Conservation (phyloP, 1,140 invertebrate genomes). For the Euborellia annulipes region DNA sequence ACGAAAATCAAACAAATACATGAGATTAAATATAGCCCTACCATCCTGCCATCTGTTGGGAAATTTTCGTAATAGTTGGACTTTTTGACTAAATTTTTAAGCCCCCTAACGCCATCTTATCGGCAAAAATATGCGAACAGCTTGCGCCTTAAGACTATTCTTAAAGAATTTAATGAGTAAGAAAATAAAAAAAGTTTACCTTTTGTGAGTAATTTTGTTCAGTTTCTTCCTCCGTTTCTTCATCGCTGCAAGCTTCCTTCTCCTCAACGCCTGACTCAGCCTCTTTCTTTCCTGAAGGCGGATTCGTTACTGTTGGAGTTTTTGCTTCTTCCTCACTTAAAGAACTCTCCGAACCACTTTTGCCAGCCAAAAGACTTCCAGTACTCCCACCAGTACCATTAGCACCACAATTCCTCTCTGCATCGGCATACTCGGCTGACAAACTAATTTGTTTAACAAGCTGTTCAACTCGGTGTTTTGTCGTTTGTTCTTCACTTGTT, state of each 20-base stretch:
- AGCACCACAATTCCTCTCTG: conserved; percentile 22
- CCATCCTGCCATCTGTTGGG: no score
- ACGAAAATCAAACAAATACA: no score
- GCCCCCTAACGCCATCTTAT: no score
- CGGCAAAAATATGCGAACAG: no score
- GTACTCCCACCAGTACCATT: background rate
- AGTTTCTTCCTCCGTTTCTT: conserved; percentile 26
- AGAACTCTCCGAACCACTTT: conserved; percentile 74
- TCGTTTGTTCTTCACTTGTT: conserved; percentile 21
- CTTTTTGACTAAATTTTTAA: no score
- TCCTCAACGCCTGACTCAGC: conserved; percentile 39
- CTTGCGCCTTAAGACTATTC: no score
- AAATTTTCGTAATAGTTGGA: no score
- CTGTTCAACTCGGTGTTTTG: conserved; percentile 35
- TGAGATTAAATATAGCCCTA: no score
- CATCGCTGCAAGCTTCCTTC: conserved; percentile 47
- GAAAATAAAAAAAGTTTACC: no score
- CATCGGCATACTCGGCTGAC: conserved; percentile 48
- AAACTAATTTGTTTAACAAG: conserved; percentile 70
- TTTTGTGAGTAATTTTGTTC: conserved; percentile 5
- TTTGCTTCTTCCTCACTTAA: conserved; percentile 52
- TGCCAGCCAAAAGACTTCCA: conserved; percentile 20
- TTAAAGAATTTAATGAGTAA: no score
- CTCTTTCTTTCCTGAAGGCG: conserved; percentile 14
- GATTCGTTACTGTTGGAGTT: conserved; percentile 42